phyloP scores from a whole-genome alignment of 2,797 vertebrate genomes.

The Loriculus beryllinus region DNA sequence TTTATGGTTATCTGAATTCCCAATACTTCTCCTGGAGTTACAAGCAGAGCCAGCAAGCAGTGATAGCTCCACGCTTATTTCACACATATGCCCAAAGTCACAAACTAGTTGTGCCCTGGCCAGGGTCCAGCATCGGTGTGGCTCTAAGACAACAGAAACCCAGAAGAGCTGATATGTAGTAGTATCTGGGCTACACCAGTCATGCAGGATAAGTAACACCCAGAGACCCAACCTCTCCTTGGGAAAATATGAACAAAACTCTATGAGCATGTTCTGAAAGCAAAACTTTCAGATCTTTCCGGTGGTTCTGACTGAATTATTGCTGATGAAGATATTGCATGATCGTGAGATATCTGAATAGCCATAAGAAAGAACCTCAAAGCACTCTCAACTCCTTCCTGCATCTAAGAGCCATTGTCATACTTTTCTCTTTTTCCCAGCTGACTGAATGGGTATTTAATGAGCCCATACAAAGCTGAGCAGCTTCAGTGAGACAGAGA shows the following conservation, averaged over 20 bases:
- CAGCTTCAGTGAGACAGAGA: slow-evolving; percentile 23
- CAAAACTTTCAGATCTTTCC: neutral
- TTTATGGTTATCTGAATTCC: neutral
- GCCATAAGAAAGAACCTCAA: neutral
- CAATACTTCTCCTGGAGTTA: neutral
- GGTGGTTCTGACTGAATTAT: neutral
- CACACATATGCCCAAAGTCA: neutral
- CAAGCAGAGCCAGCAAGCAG: neutral
- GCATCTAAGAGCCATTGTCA: neutral
- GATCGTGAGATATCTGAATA: neutral
- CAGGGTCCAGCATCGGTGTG: neutral
- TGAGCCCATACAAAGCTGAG: slow-evolving; percentile 11
- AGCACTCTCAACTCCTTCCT: neutral
- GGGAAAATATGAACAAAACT: neutral
- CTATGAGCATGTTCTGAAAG: neutral
- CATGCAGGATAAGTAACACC: neutral
- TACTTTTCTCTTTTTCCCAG: neutral
- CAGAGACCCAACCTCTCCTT: neutral
- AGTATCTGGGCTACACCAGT: neutral
- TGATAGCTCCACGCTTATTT: neutral
- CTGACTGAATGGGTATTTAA: slow-evolving; percentile 47
- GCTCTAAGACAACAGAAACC: neutral
- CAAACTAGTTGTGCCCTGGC: neutral
- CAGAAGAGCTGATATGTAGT: neutral
- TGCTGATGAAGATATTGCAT: neutral